Percentiles rank a stretch among this genome's conserved stretches.
phyloP scores from a whole-genome alignment of 2,888 invertebrate species.

The Tolmerus cingulatus region DNA sequence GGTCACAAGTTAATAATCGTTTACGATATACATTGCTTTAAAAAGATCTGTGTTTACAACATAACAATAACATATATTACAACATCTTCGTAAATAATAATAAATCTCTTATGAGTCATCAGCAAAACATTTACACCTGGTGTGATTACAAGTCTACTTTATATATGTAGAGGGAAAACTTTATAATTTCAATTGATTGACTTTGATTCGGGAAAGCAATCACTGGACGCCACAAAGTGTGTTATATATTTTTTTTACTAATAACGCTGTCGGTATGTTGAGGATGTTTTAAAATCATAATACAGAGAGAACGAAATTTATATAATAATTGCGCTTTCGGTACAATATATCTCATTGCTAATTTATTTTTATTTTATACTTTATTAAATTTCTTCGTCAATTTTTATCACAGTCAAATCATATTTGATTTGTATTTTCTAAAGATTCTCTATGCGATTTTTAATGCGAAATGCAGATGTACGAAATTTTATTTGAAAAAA shows the following conservation, averaged over 20 bases:
- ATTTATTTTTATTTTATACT: slow-evolving; percentile 1
- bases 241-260: not conserved
- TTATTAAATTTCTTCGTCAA: slow-evolving; percentile 29
- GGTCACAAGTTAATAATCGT: not conserved
- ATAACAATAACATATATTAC: not conserved
- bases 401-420: slow-evolving; percentile 63
- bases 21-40: not conserved
- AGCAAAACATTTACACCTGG: not conserved
- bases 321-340: slow-evolving; percentile 7
- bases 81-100: not conserved
- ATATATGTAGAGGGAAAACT: not conserved
- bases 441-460: slow-evolving; percentile 6
- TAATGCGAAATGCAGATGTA: not conserved
- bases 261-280: not conserved
- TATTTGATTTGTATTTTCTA: slow-evolving; percentile 61
- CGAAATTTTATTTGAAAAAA: slow-evolving; percentile 15
- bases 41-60: not conserved
- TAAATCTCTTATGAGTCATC: not conserved
- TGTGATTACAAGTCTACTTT: not conserved
- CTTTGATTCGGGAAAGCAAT: not conserved
- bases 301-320: not conserved
- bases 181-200: not conserved
- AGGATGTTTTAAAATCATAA: slow-evolving; percentile 38
- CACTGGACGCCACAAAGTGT: not conserved
- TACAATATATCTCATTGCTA: slow-evolving; percentile 22